These are phyloP conservation scores for Cosmorhoe ocellata DNA, from an alignment of 2,888 invertebrate species.

Conservation along the genomic window DNA sequence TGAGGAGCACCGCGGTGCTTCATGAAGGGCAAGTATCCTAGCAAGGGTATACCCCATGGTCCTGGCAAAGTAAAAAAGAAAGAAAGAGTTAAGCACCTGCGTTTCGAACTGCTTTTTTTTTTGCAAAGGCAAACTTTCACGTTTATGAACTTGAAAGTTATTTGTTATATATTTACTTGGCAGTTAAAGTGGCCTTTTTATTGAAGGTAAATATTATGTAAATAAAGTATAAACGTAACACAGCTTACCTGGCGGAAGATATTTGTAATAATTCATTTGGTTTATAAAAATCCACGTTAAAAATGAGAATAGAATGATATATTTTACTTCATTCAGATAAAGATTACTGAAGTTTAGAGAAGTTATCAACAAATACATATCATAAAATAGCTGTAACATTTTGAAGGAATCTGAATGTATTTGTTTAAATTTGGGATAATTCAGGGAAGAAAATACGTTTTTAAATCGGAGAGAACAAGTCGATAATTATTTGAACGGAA, in stretches of 20 bases:
- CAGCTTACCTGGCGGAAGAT: slow-evolving; percentile 42
- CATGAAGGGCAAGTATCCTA: slow-evolving; percentile 90
- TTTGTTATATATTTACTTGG: too few species aligned
- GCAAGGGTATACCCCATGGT: slow-evolving; percentile 90
- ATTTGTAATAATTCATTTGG: slow-evolving; percentile 28
- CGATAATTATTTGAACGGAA: too few species aligned
- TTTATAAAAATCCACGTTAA: slow-evolving; percentile 23
- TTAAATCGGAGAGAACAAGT: too few species aligned
- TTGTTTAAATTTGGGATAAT: too few species aligned
- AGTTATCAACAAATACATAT: slow-evolving; percentile 5
- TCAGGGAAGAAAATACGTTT: too few species aligned
- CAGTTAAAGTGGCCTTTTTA: too few species aligned
- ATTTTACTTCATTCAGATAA: slow-evolving; percentile 13
- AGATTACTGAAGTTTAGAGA: slow-evolving; percentile 3
- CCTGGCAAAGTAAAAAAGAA: slow-evolving; percentile 79
- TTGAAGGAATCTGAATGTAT: not conserved
- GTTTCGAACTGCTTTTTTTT: too few species aligned
- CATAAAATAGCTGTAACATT: slow-evolving; percentile 11
- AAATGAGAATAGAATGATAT: slow-evolving; percentile 9
- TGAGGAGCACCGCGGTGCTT: slow-evolving; percentile 84
- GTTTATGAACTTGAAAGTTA: not conserved
- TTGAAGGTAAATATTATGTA: too few species aligned
- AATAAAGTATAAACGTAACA: not conserved
- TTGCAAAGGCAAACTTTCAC: too few species aligned
- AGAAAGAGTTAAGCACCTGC: too few species aligned